These are phyloP conservation scores for Caenorhabditis sp. DNA, from an alignment of 2,888 invertebrate genomes.

Conservation along the genomic window DNA sequence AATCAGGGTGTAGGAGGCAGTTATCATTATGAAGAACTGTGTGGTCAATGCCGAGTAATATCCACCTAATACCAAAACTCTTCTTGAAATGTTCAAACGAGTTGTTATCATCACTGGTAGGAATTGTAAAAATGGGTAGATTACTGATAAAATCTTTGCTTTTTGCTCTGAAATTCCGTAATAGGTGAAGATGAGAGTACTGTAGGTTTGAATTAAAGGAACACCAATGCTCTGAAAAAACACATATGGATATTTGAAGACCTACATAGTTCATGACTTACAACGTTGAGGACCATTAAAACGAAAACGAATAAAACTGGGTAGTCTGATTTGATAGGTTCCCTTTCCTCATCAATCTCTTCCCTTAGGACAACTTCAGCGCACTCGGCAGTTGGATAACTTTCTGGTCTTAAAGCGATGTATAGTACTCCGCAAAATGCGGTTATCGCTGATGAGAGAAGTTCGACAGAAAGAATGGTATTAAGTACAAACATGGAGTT, in stretches of 20 bases:
- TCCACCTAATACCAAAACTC: constrained; percentile 38
- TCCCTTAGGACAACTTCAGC: not conserved
- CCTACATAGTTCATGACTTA: too few species aligned
- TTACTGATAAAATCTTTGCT: constrained; percentile 17
- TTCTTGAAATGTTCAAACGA: constrained; percentile 27
- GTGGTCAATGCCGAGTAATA: constrained; percentile 32
- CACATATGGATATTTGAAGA: too few species aligned
- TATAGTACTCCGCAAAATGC: constrained; percentile 15
- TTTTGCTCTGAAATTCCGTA: constrained; percentile 15
- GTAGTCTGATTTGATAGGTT: constrained; percentile 20
- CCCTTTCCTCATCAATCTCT: constrained; percentile 7
- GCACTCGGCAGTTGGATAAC: constrained; percentile 21
- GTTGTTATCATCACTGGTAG: constrained; percentile 25
- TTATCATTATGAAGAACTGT: constrained; percentile 43
- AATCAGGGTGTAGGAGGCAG: constrained; percentile 37
- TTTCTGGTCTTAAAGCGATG: constrained; percentile 19
- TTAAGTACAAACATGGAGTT: constrained; percentile 36
- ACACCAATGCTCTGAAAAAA: constrained; percentile 56
- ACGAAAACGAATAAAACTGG: constrained; percentile 29
- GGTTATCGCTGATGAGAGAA: not conserved
- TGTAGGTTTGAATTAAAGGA: constrained; percentile 51
- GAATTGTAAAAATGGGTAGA: constrained; percentile 31
- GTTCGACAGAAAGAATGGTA: not conserved
- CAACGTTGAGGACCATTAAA: constrained; percentile 38
- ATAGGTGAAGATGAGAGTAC: constrained; percentile 23